Evolutionary conservation across 2,888 invertebrate genomes (phyloP), one percentile per base, ranked within the genome.

Genomic region (Caprella mutica): DNA sequence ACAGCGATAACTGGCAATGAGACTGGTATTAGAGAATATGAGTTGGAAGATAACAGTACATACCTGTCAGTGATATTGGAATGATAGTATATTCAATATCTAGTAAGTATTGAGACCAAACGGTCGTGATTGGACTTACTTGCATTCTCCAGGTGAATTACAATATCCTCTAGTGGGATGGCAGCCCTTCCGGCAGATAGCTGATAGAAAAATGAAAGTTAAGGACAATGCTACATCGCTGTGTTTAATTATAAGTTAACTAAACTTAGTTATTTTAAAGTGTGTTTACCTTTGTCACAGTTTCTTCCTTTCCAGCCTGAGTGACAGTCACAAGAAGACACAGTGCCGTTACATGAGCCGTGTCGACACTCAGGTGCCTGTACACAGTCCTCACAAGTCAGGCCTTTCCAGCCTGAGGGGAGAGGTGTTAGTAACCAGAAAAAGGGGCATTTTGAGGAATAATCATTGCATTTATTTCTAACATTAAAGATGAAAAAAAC

Each of bases 231-330:
- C n/a, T 40, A 24, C 5, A 19, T 52, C 23, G 12, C n/a, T 43
- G 33, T 27, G 1, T 23, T 33, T 51, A n/a, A n/a, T n/a, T n/a
- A n/a, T n/a, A n/a, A n/a, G n/a, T n/a, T n/a, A n/a, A n/a, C n/a
- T 24, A 2, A 26, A 46, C 9, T 46, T n/a, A 23, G 26, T 17
- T 9, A 12, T 12, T 55, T 52, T 14, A n/a, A n/a, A n/a, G n/a
- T n/a, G n/a, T n/a, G n/a, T n/a, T 81, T 73, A 86, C 86, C 87
- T 74, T 88, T 86, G 23, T 85, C 84, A 71, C 90, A 90, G 75
- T 90, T 89, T 56, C 88, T 76, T 42, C 89, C 89, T 69, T 85
- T 86, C 89, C 89, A 90, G 26, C 89, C 89, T 39, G 83, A 81
- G 55, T 81, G 80, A 71, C 90, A 90, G 70, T 83, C 79, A 73